Base-by-base conservation (phyloP, 1,140 invertebrate genomes). In the Xylocopa sonorina region DNA sequence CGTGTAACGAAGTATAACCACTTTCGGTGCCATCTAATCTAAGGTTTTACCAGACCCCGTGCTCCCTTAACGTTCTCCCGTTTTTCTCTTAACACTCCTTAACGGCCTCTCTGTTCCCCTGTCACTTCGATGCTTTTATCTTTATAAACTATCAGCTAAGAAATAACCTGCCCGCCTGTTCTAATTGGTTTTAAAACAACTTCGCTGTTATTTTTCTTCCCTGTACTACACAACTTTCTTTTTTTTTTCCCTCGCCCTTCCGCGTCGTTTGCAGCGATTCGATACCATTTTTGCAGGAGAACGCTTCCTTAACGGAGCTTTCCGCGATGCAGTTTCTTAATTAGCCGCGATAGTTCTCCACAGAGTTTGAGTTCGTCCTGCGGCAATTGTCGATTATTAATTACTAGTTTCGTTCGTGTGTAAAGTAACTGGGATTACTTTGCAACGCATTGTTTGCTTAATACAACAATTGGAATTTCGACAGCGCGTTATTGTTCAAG, bases 41-140 rank as follows among this genome's bases (percentile, higher is more conserved):
- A 53, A 53, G n/a, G 27, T 12, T n/a, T 46, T 55, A 21, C 58
- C 9, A 27, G 16, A 24, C 1, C 50, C 12, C 12, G 4, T 43
- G 46, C 53, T 53, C 3, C 34, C 16, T 58, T 48, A 34, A 48
- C 27, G 18, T 32, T 57, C 27, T n/a, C 12, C n/a, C 57, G 29
- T 60, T 60, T 12, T 34, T n/a, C 32, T 34, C n/a, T 60, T n/a
- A 14, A 21, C 57, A 32, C 50, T 10, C 9, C 18, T 12, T 38
- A 51, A 51, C 3, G 32, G 3, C 12, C 72, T 12, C 41, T 55
- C 41, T 7, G n/a, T 9, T 66, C 32, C 21, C 18, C 6, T 32
- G 27, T 24, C 34, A 32, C 12, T 66, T 41, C 18, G n/a, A 62
- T 27, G 43, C 48, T 55, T 53, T 73, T 62, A 62, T 51, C 43